Conservation (phyloP, 2,888 invertebrate genomes). For the Mycalesis mineus region DNA sequence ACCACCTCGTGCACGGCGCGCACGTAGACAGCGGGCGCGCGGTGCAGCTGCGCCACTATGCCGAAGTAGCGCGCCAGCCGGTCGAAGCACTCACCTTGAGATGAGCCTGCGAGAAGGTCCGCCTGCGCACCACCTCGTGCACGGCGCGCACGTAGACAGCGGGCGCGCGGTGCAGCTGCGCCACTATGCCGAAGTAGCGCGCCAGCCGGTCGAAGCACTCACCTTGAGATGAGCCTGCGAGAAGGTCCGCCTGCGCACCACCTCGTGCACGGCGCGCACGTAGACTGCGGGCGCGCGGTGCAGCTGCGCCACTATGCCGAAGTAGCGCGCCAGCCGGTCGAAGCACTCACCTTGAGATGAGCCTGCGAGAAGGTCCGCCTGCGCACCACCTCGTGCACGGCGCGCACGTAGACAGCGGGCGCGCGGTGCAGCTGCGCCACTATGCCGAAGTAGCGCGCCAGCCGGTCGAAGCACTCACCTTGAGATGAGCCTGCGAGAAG, state of each 20-base stretch:
- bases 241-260: conserved; percentile 84
- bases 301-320: conserved; percentile 91
- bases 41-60: not conserved
- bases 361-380: conserved; percentile 77
- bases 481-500: no score
- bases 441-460: conserved; percentile 88
- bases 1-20: no score
- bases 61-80: no score
- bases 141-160: not conserved
- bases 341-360: conserved; percentile 46
- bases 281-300: conserved; percentile 91
- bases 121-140: no score
- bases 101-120: no score
- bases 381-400: conserved; percentile 91
- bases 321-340: conserved; percentile 81
- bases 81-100: no score
- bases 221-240: conserved; percentile 56
- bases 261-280: conserved; percentile 90
- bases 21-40: not conserved
- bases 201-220: not conserved
- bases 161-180: not conserved
- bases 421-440: conserved; percentile 92
- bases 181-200: no score
- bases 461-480: conserved; percentile 26
- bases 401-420: conserved; percentile 89